A percentile compares a stretch with the other conserved stretches of the same genome.
Evolutionary conservation across 1,140 invertebrate species (phyloP).

Genomic region (Eulimnadia texana): DNA sequence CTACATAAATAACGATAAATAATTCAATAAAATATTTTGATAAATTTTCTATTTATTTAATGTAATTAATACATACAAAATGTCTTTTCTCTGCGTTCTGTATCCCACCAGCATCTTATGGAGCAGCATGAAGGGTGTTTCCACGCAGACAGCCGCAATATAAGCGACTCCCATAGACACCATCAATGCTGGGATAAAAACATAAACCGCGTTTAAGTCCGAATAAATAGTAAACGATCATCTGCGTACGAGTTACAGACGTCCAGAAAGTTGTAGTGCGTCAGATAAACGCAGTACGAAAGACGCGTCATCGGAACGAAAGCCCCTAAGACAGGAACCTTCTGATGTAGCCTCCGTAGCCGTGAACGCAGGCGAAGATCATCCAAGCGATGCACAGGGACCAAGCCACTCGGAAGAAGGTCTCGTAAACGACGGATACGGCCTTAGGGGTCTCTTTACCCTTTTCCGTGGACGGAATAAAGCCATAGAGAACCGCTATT

Average conservation of each 20-base stretch:
- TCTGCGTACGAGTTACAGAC: not conserved
- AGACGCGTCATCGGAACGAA: conserved; percentile 53
- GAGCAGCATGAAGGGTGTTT: not conserved
- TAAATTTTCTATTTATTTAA: too few relatives aligned
- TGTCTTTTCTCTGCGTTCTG: too few relatives aligned
- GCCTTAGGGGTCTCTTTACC: conserved; percentile 3
- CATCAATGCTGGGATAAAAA: not conserved
- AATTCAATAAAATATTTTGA: too few relatives aligned
- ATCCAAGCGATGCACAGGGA: conserved; percentile 34
- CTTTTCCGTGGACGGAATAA: conserved; percentile 30
- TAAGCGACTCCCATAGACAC: not conserved
- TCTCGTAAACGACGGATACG: conserved; percentile 37
- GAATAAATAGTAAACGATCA: not conserved
- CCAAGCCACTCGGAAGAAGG: conserved; percentile 39
- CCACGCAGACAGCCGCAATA: not conserved
- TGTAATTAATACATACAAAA: too few relatives aligned
- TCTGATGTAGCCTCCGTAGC: conserved; percentile 37
- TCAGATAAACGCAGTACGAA: conserved; percentile 52
- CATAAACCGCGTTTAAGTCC: not conserved
- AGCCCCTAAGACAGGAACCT: conserved; percentile 44
- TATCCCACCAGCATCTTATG: not conserved
- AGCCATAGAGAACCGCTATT: conserved; percentile 29
- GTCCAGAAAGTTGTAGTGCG: conserved; percentile 24
- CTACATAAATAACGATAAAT: too few relatives aligned
- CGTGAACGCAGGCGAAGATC: conserved; percentile 37